Conservation (phyloP, 2,113 vertebrate genomes). For the Myrmecophaga tridactyla region DNA sequence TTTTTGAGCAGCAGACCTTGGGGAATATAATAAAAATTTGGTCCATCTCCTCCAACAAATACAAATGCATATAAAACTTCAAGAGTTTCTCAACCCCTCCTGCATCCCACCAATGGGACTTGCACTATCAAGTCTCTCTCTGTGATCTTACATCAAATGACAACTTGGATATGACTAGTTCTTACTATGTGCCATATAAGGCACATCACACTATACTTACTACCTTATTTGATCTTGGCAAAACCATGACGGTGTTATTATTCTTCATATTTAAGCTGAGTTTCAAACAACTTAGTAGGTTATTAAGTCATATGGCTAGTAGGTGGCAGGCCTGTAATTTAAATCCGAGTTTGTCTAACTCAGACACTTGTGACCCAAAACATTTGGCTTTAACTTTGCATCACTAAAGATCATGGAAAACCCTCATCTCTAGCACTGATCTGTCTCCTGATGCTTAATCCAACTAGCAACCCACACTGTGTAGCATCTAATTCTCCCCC, state of each 20-base stretch:
- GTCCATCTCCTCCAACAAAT: background rate
- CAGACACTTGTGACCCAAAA: background rate
- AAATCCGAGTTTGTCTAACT: background rate
- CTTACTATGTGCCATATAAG: background rate
- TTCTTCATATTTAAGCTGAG: background rate
- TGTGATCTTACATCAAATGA: background rate
- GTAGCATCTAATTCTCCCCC: background rate
- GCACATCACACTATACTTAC: background rate
- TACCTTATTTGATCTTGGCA: background rate
- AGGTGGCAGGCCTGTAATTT: background rate
- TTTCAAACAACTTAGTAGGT: background rate
- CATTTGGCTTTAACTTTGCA: background rate
- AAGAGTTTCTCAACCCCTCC: background rate
- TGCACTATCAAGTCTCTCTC: background rate
- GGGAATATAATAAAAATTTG: background rate
- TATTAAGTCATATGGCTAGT: background rate
- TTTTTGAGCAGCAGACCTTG: background rate
- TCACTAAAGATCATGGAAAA: background rate
- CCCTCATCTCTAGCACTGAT: background rate
- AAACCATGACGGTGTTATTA: background rate
- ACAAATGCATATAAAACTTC: background rate
- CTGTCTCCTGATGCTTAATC: background rate
- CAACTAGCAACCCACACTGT: rapidly evolving
- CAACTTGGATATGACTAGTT: background rate
- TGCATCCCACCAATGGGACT: background rate